These are phyloP conservation scores for Sclerurus mexicanus DNA, from an alignment of 2,113 vertebrate species.

Conservation along the genomic window DNA sequence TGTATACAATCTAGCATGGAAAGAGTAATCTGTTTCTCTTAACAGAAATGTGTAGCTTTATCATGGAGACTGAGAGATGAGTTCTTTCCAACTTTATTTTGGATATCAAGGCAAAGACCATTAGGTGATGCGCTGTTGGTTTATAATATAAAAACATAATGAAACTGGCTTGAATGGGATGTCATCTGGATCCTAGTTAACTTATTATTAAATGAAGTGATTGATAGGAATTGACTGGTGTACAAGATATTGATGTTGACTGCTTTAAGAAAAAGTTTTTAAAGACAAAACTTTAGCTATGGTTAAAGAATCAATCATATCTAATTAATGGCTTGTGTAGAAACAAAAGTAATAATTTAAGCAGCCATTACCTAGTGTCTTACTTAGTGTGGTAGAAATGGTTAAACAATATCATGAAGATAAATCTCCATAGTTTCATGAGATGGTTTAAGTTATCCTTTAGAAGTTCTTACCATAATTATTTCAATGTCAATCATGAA, in stretches of 20 bases:
- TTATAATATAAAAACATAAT: background rate
- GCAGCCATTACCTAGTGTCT: background rate
- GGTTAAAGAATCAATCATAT: background rate
- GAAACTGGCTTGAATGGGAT: background rate
- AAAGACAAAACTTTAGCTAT: background rate
- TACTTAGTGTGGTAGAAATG: background rate
- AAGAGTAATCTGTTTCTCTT: background rate
- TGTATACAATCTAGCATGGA: background rate
- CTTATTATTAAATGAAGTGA: background rate
- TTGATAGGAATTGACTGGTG: background rate
- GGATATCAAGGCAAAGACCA: background rate
- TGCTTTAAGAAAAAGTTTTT: background rate
- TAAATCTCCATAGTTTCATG: background rate
- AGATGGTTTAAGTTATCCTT: background rate
- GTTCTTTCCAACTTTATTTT: background rate
- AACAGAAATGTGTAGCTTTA: background rate
- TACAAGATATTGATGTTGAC: background rate
- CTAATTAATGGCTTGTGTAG: background rate
- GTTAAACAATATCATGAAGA: background rate
- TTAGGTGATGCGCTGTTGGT: fast-evolving
- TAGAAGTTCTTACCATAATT: background rate
- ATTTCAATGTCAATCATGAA: background rate
- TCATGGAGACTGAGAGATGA: background rate
- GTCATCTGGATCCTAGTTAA: background rate
- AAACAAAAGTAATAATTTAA: background rate